Evolutionary conservation across 92 coral and sea anemone species (phyloP), one percentile per base, ranked within the genome.

Genomic region (Epizoanthus ramosus): DNA sequence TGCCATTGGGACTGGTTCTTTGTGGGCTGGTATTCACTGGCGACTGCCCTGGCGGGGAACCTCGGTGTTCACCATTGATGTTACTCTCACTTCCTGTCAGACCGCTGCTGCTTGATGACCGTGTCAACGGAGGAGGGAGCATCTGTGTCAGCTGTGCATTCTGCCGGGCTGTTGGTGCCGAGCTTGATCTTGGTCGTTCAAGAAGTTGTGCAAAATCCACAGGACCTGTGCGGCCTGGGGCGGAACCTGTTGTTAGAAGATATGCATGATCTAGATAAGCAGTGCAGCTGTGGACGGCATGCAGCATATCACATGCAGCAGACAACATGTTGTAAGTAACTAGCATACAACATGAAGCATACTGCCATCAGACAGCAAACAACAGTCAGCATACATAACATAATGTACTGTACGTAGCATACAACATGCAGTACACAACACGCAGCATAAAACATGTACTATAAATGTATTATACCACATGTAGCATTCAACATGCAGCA

Each of bases 171-270:
- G 89, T 86, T 24, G 97, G 97, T 21, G 89, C 94, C 47, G 97
- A 93, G 63, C 97, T 93, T 65, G 97, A 93, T 13, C 97, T 87
- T 1, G 97, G 97, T 31, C 97, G 81, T 63, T 93, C 97, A 37
- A 93, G 85, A 52, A 92, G 86, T 73, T 93, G 97, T 22, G 90
- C 73, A 79, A 83, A 93, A 25, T 93, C 97, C 39, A 91, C 80
- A 13, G 89, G 85, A 45, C 92, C 97, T 53, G 97, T 86, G 19
- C 97, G 94, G 22, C 92, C 83, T 65, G 97, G 94, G 57, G 97
- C 95, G 13, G 97, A 93, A 65, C 97, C 97, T 93, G 57, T 54
- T 45, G 85, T 25, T 68, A 76, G 67, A 54, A n/a, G 24, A 71
- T 73, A 57, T 70, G 76, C 52, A 15, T 17, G 28, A 14, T 37